phyloP scores from a whole-genome alignment of 2,888 invertebrate species.

The Malthinus seriepunctatus region DNA sequence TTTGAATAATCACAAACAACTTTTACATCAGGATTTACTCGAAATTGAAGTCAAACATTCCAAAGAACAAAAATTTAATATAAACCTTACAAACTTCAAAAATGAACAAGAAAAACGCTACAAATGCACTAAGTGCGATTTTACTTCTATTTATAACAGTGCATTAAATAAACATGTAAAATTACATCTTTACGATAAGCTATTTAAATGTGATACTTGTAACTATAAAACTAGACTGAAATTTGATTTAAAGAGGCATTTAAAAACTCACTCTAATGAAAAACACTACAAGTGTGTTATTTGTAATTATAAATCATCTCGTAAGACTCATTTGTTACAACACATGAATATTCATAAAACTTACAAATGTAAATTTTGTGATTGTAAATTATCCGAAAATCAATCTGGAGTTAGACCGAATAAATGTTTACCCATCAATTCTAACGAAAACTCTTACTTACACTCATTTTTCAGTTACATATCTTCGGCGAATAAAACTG shows the following conservation, averaged over 20 bases:
- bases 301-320: conserved; percentile 3
- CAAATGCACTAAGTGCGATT: conserved; percentile 10
- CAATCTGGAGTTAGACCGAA: not conserved
- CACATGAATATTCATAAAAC: conserved; percentile 17
- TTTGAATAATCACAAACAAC: conserved; percentile 12
- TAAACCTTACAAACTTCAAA: not conserved
- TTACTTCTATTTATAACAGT: conserved; percentile 5
- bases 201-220: conserved; percentile 6
- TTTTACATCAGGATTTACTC: conserved; percentile 11
- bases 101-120: conserved; percentile 1
- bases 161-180: not conserved
- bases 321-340: not conserved
- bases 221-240: conserved; percentile 6
- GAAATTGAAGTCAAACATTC: conserved; percentile 17
- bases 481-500: no score
- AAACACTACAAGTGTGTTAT: conserved; percentile 11
- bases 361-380: conserved; percentile 9
- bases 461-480: no score
- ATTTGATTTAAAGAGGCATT: conserved; percentile 7
- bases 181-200: conserved; percentile 7
- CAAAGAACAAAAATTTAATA: not conserved
- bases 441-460: no score
- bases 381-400: not conserved
- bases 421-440: conserved; percentile 7
- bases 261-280: conserved; percentile 3